Evolutionary conservation across 2,888 invertebrate genomes (phyloP).

Genomic region (Parochlus steinenii): DNA sequence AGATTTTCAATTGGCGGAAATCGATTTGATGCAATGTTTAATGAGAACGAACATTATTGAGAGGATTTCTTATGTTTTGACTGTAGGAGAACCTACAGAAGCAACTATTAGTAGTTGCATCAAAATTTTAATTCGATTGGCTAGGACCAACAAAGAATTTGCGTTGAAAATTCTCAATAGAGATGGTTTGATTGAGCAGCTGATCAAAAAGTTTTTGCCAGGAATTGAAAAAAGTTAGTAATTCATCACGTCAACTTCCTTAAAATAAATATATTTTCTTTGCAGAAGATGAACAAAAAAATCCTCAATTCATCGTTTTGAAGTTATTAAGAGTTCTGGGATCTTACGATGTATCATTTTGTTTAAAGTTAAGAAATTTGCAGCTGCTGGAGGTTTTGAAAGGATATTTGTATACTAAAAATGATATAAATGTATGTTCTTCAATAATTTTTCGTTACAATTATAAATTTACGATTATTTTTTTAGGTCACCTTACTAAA

Average conservation of each 20-base stretch:
- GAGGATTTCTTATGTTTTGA: constrained; percentile 64
- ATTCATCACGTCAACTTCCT: constrained; percentile 26
- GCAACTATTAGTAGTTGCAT: constrained; percentile 56
- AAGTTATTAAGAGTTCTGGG: constrained; percentile 57
- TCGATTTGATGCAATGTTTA: constrained; percentile 59
- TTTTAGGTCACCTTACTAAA: constrained; percentile 26
- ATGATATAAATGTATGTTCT: constrained; percentile 18
- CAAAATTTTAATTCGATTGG: constrained; percentile 62
- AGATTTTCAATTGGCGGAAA: constrained; percentile 73
- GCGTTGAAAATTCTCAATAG: constrained; percentile 44
- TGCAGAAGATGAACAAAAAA: constrained; percentile 26
- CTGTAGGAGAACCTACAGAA: constrained; percentile 47
- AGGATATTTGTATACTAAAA: constrained; percentile 22
- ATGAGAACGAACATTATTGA: constrained; percentile 59
- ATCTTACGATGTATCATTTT: constrained; percentile 32
- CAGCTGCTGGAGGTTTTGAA: constrained; percentile 17
- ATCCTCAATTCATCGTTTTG: constrained; percentile 51
- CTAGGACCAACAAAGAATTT: constrained; percentile 55
- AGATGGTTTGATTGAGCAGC: constrained; percentile 43
- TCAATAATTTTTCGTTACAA: background rate
- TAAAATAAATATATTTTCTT: constrained; percentile 31
- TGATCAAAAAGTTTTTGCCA: constrained; percentile 43
- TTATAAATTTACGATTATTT: constrained; percentile 12
- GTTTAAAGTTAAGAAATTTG: constrained; percentile 19
- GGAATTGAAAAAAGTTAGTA: constrained; percentile 15